Evolutionary conservation across 2,888 invertebrate species (phyloP).

Genomic region (Cactoblastis cactorum): DNA sequence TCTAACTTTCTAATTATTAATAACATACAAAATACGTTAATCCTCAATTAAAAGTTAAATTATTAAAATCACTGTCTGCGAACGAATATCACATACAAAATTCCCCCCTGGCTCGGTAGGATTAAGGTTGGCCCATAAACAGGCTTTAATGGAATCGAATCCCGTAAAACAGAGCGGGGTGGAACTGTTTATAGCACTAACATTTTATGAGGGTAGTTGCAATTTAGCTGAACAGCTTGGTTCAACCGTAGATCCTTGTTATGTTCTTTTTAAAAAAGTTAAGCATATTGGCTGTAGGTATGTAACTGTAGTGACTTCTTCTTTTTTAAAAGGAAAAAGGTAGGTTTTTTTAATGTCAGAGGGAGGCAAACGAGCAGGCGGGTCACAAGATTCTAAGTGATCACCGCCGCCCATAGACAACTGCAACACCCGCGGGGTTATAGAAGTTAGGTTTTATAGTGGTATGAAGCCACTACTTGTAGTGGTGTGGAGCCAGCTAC

Average conservation of each 20-base stretch:
- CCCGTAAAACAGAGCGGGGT: slow-evolving; percentile 38
- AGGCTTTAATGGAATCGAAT: slow-evolving; percentile 56
- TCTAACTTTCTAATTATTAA: background rate
- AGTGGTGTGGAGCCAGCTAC: too few species aligned
- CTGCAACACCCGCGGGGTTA: too few species aligned
- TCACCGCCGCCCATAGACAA: too few species aligned
- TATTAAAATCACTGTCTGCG: slow-evolving; percentile 8
- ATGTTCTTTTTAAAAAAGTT: background rate
- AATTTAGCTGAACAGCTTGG: slow-evolving; percentile 16
- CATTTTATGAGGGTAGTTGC: slow-evolving; percentile 10
- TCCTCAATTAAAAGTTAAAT: slow-evolving; percentile 3
- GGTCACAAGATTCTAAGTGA: too few species aligned
- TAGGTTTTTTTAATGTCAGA: too few species aligned
- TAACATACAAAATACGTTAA: background rate
- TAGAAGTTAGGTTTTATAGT: too few species aligned
- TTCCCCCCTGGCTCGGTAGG: slow-evolving; percentile 10
- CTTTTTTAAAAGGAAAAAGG: too few species aligned
- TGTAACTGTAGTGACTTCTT: too few species aligned
- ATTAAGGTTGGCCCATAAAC: slow-evolving; percentile 49
- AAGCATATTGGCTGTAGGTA: background rate
- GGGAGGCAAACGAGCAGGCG: too few species aligned
- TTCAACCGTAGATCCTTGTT: background rate
- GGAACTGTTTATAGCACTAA: slow-evolving; percentile 10
- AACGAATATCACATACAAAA: background rate
- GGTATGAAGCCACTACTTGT: too few species aligned